These are phyloP conservation scores for Scaptomyza montana DNA, from an alignment of 1,140 invertebrate species.

Conservation along the genomic window DNA sequence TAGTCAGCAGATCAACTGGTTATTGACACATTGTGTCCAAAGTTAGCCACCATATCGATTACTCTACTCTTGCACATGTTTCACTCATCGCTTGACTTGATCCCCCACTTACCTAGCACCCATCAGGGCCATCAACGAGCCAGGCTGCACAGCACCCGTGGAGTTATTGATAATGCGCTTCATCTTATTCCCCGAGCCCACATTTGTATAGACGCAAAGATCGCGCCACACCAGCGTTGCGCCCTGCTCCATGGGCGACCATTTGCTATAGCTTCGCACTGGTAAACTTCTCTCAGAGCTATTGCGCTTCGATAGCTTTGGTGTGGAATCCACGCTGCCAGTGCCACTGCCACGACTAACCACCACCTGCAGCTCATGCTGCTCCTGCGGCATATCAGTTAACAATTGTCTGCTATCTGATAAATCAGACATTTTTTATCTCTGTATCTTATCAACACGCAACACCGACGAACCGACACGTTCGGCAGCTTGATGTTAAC, in stretches of 20 bases:
- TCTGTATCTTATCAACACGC: slow-evolving; percentile 13
- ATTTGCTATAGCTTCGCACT: slow-evolving; percentile 84
- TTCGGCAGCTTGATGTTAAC: slow-evolving; percentile 58
- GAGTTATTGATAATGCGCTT: slow-evolving; percentile 90
- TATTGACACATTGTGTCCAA: neutral
- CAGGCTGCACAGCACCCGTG: slow-evolving; percentile 90
- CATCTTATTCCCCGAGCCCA: slow-evolving; percentile 81
- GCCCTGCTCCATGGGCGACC: slow-evolving; percentile 85
- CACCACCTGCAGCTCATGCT: slow-evolving; percentile 62
- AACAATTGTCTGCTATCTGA: slow-evolving; percentile 46
- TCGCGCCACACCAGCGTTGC: slow-evolving; percentile 91
- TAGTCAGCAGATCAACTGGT: slow-evolving; percentile 11
- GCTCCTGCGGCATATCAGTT: slow-evolving; percentile 47
- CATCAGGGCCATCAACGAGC: slow-evolving; percentile 94
- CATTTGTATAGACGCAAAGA: slow-evolving; percentile 87
- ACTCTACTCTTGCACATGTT: slow-evolving; percentile 7
- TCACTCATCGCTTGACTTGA: neutral
- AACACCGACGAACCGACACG: slow-evolving; percentile 36
- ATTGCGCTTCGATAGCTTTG: slow-evolving; percentile 70
- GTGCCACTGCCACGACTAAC: slow-evolving; percentile 13
- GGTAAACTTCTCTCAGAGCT: slow-evolving; percentile 77
- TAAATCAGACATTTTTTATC: slow-evolving; percentile 59
- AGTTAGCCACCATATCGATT: slow-evolving; percentile 43
- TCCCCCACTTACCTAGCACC: slow-evolving; percentile 90
- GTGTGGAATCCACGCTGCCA: slow-evolving; percentile 60